Percentiles rank a stretch among this genome's conserved stretches.
Evolutionary conservation across 2,888 invertebrate species (phyloP).

Genomic region (Teleiodes luculella): DNA sequence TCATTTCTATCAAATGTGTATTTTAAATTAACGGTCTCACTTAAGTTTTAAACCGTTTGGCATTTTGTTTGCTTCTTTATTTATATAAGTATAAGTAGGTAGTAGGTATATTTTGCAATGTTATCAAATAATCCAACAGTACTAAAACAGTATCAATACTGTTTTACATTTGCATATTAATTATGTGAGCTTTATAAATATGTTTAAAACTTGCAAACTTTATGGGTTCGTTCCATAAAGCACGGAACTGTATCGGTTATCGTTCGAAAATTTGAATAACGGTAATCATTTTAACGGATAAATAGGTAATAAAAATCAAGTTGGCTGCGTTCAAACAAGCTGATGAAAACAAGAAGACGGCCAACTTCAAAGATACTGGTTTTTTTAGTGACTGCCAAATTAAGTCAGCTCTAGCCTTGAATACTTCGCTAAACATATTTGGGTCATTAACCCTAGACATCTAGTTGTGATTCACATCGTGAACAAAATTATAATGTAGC

Average conservation of each 20-base stretch:
- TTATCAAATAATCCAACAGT: background rate
- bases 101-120: background rate
- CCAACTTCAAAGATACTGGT: conserved; percentile 54
- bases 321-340: conserved; percentile 33
- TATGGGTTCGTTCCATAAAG: conserved; percentile 10
- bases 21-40: background rate
- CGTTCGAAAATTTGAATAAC: conserved; percentile 47
- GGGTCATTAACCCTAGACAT: conserved; percentile 76
- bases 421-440: conserved; percentile 72
- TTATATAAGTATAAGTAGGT: background rate
- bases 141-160: background rate
- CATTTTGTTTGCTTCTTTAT: background rate
- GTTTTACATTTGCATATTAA: conserved; percentile 1
- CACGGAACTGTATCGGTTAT: conserved; percentile 16
- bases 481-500: conserved; percentile 75
- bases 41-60: background rate
- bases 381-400: conserved; percentile 64
- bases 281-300: conserved; percentile 51
- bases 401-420: conserved; percentile 69
- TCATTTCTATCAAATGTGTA: no score
- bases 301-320: conserved; percentile 46
- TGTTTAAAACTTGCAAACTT: background rate
- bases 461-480: conserved; percentile 75
- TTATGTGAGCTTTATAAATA: conserved; percentile 10
- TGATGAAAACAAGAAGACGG: conserved; percentile 47